A percentile compares a stretch with the other conserved stretches of the same genome.
These are phyloP conservation scores for Saccopteryx bilineata DNA, from an alignment of 2,113 vertebrate species.

Conservation along the genomic window DNA sequence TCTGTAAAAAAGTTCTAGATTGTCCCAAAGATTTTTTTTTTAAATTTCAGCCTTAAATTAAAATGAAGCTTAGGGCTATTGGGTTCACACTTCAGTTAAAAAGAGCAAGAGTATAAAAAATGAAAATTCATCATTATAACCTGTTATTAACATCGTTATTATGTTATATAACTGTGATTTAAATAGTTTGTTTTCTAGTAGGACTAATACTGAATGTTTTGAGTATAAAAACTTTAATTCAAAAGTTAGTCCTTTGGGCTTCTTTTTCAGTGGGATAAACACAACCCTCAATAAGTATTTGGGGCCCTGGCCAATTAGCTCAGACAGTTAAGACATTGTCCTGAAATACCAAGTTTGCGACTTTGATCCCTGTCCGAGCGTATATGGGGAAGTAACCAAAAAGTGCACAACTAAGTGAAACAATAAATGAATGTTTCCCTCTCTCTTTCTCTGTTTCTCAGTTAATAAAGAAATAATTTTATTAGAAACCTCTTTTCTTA, in stretches of 20 bases:
- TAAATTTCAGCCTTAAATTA: slow-evolving; percentile 20
- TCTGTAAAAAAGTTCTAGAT: not conserved
- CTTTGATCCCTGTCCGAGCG: too few species aligned
- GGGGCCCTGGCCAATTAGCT: not conserved
- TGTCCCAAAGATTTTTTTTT: slow-evolving; percentile 15
- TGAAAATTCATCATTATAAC: not conserved
- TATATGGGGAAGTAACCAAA: too few species aligned
- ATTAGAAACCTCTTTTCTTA: not conserved
- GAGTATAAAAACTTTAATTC: not conserved
- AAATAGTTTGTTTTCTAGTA: not conserved
- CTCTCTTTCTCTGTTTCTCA: too few species aligned
- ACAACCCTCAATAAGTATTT: not conserved
- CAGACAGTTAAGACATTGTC: too few species aligned
- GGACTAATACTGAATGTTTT: not conserved
- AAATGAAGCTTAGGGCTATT: not conserved
- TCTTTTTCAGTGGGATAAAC: not conserved
- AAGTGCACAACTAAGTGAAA: too few species aligned
- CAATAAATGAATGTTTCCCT: too few species aligned
- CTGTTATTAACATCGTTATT: not conserved
- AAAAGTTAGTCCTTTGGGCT: not conserved
- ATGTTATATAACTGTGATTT: not conserved
- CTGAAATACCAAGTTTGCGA: too few species aligned
- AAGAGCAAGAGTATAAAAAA: not conserved
- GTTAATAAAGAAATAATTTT: not conserved
- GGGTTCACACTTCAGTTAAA: not conserved